phyloP scores from a whole-genome alignment of 1,140 invertebrate genomes.

The Phymastichus coffea region DNA sequence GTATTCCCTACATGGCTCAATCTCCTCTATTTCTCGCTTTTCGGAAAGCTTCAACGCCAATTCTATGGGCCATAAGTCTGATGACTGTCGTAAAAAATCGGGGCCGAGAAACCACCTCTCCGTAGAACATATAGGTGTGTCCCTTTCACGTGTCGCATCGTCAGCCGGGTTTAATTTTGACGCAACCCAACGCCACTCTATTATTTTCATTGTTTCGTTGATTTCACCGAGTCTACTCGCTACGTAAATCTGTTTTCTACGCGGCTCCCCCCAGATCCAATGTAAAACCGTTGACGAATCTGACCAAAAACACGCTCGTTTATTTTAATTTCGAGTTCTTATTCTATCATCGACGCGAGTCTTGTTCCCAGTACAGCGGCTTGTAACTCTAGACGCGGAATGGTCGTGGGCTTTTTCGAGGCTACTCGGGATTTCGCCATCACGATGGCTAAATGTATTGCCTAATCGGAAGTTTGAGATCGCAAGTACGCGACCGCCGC shows the following conservation, averaged over 20 bases:
- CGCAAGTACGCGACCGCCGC: neutral
- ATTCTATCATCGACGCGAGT: neutral
- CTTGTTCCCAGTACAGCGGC: neutral
- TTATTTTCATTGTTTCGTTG: constrained; percentile 24
- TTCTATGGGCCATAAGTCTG: too few species aligned
- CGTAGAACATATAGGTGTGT: too few species aligned
- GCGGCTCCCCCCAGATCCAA: constrained; percentile 27
- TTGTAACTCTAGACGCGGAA: constrained; percentile 7
- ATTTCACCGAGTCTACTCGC: constrained; percentile 49
- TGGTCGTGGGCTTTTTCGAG: neutral
- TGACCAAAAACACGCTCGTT: neutral
- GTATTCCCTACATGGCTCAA: neutral
- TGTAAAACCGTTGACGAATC: neutral
- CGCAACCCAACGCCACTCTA: constrained; percentile 36
- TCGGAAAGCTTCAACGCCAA: neutral
- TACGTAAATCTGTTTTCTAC: constrained; percentile 45
- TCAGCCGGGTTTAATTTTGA: constrained; percentile 39
- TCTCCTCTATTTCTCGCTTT: too few species aligned
- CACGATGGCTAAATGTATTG: neutral
- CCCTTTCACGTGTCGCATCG: constrained; percentile 21
- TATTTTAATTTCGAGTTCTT: constrained; percentile 1
- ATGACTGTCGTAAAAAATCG: too few species aligned
- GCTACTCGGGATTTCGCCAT: neutral
- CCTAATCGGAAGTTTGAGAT: too few species aligned
- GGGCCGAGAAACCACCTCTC: too few species aligned